Conservation (phyloP, 2,888 invertebrate species). For the Mythimna albipuncta region DNA sequence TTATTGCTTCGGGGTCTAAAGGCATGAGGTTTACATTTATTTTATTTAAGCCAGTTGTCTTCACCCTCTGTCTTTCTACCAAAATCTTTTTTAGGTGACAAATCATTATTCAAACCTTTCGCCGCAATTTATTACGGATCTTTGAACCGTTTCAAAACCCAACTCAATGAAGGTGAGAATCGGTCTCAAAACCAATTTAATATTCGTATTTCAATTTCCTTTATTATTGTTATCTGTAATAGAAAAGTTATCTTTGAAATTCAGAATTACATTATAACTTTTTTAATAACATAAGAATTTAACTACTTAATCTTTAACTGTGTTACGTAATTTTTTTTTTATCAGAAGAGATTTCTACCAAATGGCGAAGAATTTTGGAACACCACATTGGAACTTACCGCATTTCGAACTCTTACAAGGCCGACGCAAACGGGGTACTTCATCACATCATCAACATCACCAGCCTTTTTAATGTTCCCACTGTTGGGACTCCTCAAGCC, state of each 20-base stretch:
- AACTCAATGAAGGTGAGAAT: constrained; percentile 38
- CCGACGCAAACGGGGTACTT: no score
- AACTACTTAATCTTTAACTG: constrained; percentile 1
- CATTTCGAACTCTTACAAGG: no score
- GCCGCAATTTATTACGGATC: constrained; percentile 37
- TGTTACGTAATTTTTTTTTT: not conserved
- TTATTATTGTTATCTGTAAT: constrained; percentile 41
- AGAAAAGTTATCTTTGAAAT: constrained; percentile 29
- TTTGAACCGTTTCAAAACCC: constrained; percentile 40
- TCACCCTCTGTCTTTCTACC: constrained; percentile 8
- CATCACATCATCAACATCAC: no score
- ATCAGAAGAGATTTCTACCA: no score
- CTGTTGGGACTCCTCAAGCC: no score
- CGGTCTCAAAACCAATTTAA: constrained; percentile 49
- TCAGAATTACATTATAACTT: constrained; percentile 35
- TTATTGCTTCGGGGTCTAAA: not conserved
- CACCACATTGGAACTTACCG: no score
- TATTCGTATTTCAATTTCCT: constrained; percentile 58
- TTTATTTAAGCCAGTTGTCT: constrained; percentile 3
- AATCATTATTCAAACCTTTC: constrained; percentile 52
- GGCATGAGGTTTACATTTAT: not conserved
- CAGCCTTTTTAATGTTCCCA: no score
- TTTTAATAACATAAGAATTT: constrained; percentile 27
- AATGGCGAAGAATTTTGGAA: no score
- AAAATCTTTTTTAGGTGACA: constrained; percentile 27